A percentile compares a stretch with the other conserved stretches of the same genome.
phyloP scores from a whole-genome alignment of 2,888 invertebrate species.

The Drosophila cyrtoloma region DNA sequence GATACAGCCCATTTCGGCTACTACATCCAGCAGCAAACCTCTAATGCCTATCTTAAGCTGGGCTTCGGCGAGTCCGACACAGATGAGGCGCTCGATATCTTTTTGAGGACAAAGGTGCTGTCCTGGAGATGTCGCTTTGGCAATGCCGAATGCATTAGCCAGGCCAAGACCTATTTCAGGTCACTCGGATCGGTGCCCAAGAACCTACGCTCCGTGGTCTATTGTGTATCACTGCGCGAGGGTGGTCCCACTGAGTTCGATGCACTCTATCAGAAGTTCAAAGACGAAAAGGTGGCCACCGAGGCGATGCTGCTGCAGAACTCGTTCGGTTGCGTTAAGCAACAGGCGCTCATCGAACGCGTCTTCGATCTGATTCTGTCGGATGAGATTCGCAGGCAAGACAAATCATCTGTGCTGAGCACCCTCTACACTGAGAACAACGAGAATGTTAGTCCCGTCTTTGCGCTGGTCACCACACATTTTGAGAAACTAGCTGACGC shows the following conservation, averaged over 20 bases:
- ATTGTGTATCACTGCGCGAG: slow-evolving; percentile 90
- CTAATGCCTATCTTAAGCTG: slow-evolving; percentile 86
- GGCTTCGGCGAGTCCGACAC: slow-evolving; percentile 85
- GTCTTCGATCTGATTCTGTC: slow-evolving; percentile 86
- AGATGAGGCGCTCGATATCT: slow-evolving; percentile 87
- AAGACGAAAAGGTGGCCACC: slow-evolving; percentile 87
- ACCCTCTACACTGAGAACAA: slow-evolving; percentile 87
- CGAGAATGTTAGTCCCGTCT: slow-evolving; percentile 86
- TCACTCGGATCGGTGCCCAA: slow-evolving; percentile 84
- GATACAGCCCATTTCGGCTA: slow-evolving; percentile 70
- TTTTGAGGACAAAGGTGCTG: slow-evolving; percentile 87
- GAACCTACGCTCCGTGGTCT: slow-evolving; percentile 90
- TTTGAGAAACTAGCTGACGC: slow-evolving; percentile 61
- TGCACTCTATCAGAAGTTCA: slow-evolving; percentile 88
- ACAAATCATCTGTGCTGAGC: slow-evolving; percentile 81
- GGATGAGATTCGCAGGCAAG: slow-evolving; percentile 82
- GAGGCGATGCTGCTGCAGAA: slow-evolving; percentile 89
- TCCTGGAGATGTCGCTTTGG: slow-evolving; percentile 89
- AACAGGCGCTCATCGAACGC: slow-evolving; percentile 86
- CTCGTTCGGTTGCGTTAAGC: slow-evolving; percentile 89
- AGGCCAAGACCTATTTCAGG: slow-evolving; percentile 85
- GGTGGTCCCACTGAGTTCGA: slow-evolving; percentile 88
- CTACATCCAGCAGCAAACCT: slow-evolving; percentile 86
- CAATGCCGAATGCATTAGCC: slow-evolving; percentile 87
- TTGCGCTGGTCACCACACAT: slow-evolving; percentile 85